Base-by-base conservation (phyloP, 2,797 vertebrate genomes). In the Anguilla pacifica region DNA sequence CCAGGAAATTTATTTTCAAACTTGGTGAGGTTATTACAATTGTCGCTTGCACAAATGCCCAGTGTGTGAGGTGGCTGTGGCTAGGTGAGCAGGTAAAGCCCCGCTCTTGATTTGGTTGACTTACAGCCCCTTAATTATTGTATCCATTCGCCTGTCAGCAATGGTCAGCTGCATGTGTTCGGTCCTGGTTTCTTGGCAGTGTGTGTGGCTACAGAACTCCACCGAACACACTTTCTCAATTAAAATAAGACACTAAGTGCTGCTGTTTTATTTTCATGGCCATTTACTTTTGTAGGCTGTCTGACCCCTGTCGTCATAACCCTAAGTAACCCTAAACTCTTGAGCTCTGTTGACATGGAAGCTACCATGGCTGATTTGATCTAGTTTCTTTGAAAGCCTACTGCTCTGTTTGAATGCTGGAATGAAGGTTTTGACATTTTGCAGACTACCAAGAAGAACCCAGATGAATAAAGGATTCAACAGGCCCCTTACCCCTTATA, bases 131-230 rank as follows among this genome's bases (percentile, higher is more conserved):
- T 84, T 67, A 82, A 51, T 90, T 84, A 79, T 88, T 79, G 49
- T 72, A 87, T 88, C 81, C 89, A 83, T 86, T 86, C 84, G 83
- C 84, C 31, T 85, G 85, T 90, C 86, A 77, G 53, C 28, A 82
- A 84, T 43, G 84, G 82, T 43, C 88, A 85, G 86, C 31, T 83
- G 25, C 88, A n/a, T 59, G 57, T 59, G 17, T 17, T 46, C 43
- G 2, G 35, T 74, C 70, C 74, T 19, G 11, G 31, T 77, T 7
- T 77, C 72, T 15, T 28, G 15, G 72, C 72, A 43, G 72, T 25
- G 59, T 35, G 43, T 85, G 59, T 70, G 22, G 35, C 61, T 77
- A 51, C 15, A 84, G 19, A 43, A 13, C 77, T 43, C 77, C 77
- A 79, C 11, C 15, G 4, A 51, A 11, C 19, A 25, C 74, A 46